phyloP scores from a whole-genome alignment of 2,888 invertebrate species.

The Hipparchia sbordonii region DNA sequence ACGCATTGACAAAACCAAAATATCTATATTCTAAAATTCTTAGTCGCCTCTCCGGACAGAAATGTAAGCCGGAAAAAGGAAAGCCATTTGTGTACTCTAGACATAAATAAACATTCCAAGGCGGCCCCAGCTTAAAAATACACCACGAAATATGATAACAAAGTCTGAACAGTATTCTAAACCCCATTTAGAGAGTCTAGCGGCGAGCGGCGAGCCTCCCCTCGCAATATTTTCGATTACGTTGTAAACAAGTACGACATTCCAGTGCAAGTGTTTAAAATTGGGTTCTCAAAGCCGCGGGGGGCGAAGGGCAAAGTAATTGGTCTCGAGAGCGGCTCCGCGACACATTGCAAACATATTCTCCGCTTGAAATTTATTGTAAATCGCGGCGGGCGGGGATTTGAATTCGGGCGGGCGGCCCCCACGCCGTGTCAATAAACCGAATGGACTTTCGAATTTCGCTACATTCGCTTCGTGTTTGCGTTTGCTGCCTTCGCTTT shows the following conservation, averaged over 20 bases:
- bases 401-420: slow-evolving; percentile 57
- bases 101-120: slow-evolving; percentile 1
- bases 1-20: not conserved
- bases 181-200: slow-evolving; percentile 53
- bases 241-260: slow-evolving; percentile 73
- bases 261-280: slow-evolving; percentile 69
- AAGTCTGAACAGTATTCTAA: slow-evolving; percentile 57
- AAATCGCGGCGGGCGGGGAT: slow-evolving; percentile 75
- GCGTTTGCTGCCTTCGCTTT: slow-evolving; percentile 75
- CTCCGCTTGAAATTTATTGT: slow-evolving; percentile 79
- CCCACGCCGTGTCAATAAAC: slow-evolving; percentile 69
- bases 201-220: slow-evolving; percentile 42
- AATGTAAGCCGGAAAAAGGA: not conserved
- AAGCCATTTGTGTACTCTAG: slow-evolving; percentile 1
- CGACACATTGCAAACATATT: slow-evolving; percentile 80
- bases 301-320: slow-evolving; percentile 58
- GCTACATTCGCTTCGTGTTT: slow-evolving; percentile 77
- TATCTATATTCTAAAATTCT: not conserved
- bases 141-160: slow-evolving; percentile 18
- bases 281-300: slow-evolving; percentile 53
- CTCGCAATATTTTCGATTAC: slow-evolving; percentile 57
- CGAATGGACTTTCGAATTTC: slow-evolving; percentile 78
- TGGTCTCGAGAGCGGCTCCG: slow-evolving; percentile 51
- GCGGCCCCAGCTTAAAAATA: slow-evolving; percentile 13
- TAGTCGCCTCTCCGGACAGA: not conserved